Conservation (phyloP, 2,888 invertebrate species). For the Dynastes grantii region DNA sequence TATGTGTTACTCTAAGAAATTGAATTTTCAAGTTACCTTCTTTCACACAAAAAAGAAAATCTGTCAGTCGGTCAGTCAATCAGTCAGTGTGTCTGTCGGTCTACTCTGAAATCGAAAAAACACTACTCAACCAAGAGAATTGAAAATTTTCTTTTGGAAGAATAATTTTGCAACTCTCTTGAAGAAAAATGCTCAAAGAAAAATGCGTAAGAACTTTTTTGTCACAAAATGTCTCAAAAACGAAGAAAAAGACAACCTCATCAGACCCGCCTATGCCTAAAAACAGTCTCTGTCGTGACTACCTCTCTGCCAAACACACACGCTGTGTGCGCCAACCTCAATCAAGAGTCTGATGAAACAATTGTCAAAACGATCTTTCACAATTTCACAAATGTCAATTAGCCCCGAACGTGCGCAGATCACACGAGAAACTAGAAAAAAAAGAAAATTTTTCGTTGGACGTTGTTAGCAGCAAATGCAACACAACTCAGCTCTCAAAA, state of each 20-base stretch:
- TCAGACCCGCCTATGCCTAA: conserved; percentile 50
- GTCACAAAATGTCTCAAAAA: not conserved
- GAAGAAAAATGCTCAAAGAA: conserved; percentile 62
- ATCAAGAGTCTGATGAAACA: conserved; percentile 47
- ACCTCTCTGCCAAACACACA: not conserved
- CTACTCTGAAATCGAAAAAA: conserved; percentile 43
- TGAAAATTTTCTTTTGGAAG: conserved; percentile 61
- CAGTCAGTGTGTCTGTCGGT: conserved; percentile 1
- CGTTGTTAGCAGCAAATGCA: too few species aligned
- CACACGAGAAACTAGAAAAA: conserved; percentile 21
- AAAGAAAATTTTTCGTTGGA: conserved; percentile 1
- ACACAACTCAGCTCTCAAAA: not conserved
- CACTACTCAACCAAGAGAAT: conserved; percentile 62
- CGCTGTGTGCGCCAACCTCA: conserved; percentile 22
- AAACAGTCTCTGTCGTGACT: not conserved
- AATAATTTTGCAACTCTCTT: conserved; percentile 64
- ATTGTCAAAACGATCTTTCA: conserved; percentile 16
- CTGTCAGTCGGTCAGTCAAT: conserved; percentile 12
- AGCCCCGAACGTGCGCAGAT: conserved; percentile 7
- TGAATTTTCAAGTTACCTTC: conserved; percentile 58
- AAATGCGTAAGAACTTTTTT: not conserved
- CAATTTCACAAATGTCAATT: conserved; percentile 13
- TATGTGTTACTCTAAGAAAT: conserved; percentile 61
- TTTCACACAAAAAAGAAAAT: conserved; percentile 18
- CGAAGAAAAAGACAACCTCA: conserved; percentile 43